Evolutionary conservation across 2,888 invertebrate genomes (phyloP).

Genomic region (Hecatera dysodea): DNA sequence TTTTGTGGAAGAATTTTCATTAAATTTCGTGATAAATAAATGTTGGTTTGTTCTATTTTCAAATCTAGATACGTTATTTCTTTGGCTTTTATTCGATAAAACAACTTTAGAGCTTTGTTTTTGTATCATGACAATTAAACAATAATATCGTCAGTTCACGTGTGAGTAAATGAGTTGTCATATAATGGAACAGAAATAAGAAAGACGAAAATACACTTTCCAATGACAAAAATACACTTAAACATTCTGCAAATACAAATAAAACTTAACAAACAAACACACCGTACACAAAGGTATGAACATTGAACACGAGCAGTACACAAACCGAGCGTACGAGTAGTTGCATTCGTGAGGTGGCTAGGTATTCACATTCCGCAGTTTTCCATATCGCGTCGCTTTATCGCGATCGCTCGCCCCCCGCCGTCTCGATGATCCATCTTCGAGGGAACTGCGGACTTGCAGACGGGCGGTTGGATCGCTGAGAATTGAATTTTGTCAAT

Average conservation of each 20-base stretch:
- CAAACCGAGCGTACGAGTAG: constrained; percentile 44
- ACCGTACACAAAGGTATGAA: constrained; percentile 40
- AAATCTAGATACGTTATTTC: background rate
- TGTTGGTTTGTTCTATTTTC: background rate
- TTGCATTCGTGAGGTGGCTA: constrained; percentile 66
- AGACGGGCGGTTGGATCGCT: constrained; percentile 71
- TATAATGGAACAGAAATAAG: no score
- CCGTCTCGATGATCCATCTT: constrained; percentile 88
- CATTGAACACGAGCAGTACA: constrained; percentile 28
- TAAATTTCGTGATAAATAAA: background rate
- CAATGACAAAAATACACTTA: background rate
- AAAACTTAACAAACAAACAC: background rate
- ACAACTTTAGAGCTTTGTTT: background rate
- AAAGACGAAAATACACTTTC: no score
- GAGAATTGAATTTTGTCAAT: no score
- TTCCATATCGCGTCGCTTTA: constrained; percentile 86
- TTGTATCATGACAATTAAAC: background rate
- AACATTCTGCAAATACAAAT: background rate
- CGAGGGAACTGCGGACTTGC: constrained; percentile 69
- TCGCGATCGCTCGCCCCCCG: constrained; percentile 81
- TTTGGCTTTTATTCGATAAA: background rate
- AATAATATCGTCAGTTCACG: no score
- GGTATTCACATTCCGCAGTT: constrained; percentile 76
- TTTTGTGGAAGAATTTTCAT: background rate
- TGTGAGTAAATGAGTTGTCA: no score